A percentile compares a stretch with the other conserved stretches of the same genome.
Conservation (phyloP, 2,797 vertebrate species). For the Numenius phaeopus region DNA sequence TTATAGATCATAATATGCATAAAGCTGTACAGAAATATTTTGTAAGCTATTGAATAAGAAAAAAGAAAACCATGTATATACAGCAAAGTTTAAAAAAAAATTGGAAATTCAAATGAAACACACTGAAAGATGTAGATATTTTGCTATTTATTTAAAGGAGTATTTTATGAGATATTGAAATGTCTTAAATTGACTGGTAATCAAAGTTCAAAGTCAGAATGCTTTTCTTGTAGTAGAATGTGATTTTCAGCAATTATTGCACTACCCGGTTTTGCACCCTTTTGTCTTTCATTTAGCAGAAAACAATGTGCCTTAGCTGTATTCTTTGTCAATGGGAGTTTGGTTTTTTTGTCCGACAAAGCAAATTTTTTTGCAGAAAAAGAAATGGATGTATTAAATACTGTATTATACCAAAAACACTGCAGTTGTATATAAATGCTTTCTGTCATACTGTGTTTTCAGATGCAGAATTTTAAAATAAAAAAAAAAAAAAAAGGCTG, state of each 20-base stretch:
- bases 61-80: conserved; percentile 86
- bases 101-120: conserved; percentile 75
- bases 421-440: conserved; percentile 92
- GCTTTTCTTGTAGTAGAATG: conserved; percentile 92
- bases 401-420: conserved; percentile 87
- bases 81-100: conserved; percentile 68
- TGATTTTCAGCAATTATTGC: conserved; percentile 91
- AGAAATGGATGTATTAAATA: conserved; percentile 84
- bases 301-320: conserved; percentile 98
- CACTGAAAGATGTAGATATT: conserved; percentile 85
- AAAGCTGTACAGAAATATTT: conserved; percentile 96
- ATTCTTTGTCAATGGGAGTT: conserved; percentile 83
- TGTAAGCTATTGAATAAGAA: conserved; percentile 88
- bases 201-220: conserved; percentile 88
- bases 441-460: conserved; percentile 90
- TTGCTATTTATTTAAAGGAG: conserved; percentile 86
- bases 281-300: conserved; percentile 80
- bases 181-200: conserved; percentile 83
- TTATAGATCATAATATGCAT: conserved; percentile 92
- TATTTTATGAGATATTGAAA: conserved; percentile 80
- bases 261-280: conserved; percentile 89
- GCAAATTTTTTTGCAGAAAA: conserved; percentile 83
- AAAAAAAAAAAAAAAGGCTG: conserved; percentile 67
- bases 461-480: conserved; percentile 85
- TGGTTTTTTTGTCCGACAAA: conserved; percentile 86